Base-by-base conservation (phyloP, 2,797 vertebrate species). In the Myripristis jacobus region DNA sequence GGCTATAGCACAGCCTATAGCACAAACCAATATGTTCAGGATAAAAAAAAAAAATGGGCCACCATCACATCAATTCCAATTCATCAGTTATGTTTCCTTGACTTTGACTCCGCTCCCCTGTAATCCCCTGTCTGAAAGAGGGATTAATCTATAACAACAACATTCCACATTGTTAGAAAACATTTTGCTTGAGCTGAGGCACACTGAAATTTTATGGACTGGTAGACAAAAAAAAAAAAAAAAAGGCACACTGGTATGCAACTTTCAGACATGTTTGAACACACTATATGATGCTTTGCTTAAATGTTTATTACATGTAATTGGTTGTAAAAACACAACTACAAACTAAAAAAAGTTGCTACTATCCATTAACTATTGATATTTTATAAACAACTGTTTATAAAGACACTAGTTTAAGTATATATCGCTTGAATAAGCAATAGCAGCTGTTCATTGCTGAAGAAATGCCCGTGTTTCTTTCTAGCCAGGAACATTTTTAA, bases 61-160 rank as follows among this genome's bases (percentile, higher is more conserved):
- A 31, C 55, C 85, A 71, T 72, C 77, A 82, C 85, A 85, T 91
- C 81, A 77, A 77, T 85, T 89, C 89, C 90, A 88, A 83, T 88
- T 83, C 86, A 87, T 88, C 83, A 84, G 86, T 79, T 71, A 77
- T 69, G 75, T 86, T 88, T 89, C 87, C 88, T 91, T 83, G 77
- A 90, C 88, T 88, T 87, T 81, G 82, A 83, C 83, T 85, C 77
- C 58, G 82, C 73, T 79, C 36, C 63, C 53, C 70, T 60, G 41
- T 56, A 93, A 93, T 86, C 88, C 84, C 77, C 83, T 69, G 79
- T 79, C 89, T 86, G 85, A 87, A 92, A 85, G 62, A 58, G 24
- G 78, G 94, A 92, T 94, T 94, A 91, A 76, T 90, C 90, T 92
- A 86, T 89, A 91, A 85, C 79, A 94, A 93, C 92, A 94, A 80